Evolutionary conservation across 2,888 invertebrate species (phyloP).

Genomic region (Cheiracanthium punctorium): DNA sequence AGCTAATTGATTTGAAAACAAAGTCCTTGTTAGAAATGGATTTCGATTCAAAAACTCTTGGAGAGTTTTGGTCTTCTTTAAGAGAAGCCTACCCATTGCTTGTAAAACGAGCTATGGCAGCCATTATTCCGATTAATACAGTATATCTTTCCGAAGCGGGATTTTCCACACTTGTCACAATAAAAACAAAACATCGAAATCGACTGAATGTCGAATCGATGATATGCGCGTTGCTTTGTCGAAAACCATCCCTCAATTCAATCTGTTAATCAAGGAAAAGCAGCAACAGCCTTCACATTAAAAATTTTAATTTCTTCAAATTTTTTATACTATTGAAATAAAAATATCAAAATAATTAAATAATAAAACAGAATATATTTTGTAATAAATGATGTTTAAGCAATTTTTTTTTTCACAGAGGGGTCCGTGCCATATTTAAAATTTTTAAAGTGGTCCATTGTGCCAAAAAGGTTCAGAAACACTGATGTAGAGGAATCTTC

Average conservation of each 20-base stretch:
- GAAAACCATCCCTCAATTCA: slow-evolving; percentile 36
- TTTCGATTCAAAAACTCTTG: no score
- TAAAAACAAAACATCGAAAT: slow-evolving; percentile 46
- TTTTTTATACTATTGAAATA: slow-evolving; percentile 18
- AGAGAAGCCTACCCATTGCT: slow-evolving; percentile 19
- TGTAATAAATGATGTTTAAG: no score
- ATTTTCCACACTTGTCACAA: slow-evolving; percentile 35
- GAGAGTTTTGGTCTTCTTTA: no score
- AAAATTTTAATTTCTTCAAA: slow-evolving; percentile 25
- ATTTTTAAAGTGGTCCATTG: slow-evolving; percentile 45
- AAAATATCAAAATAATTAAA: no score
- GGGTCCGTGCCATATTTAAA: slow-evolving; percentile 39
- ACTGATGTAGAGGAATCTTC: no score
- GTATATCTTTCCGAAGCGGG: slow-evolving; percentile 38
- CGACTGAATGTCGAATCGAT: slow-evolving; percentile 41
- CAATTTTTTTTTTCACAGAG: slow-evolving; percentile 43
- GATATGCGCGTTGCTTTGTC: slow-evolving; percentile 36
- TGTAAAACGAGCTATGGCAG: slow-evolving; percentile 35
- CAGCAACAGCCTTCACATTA: slow-evolving; percentile 25
- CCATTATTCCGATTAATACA: slow-evolving; percentile 47
- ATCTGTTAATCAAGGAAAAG: slow-evolving; percentile 23
- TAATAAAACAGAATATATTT: no score
- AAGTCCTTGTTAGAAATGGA: slow-evolving; percentile 41
- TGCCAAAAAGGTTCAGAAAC: slow-evolving; percentile 48
- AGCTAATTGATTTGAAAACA: slow-evolving; percentile 33